Conservation (phyloP, 2,113 vertebrate species). For the Colossoma macropomum region DNA sequence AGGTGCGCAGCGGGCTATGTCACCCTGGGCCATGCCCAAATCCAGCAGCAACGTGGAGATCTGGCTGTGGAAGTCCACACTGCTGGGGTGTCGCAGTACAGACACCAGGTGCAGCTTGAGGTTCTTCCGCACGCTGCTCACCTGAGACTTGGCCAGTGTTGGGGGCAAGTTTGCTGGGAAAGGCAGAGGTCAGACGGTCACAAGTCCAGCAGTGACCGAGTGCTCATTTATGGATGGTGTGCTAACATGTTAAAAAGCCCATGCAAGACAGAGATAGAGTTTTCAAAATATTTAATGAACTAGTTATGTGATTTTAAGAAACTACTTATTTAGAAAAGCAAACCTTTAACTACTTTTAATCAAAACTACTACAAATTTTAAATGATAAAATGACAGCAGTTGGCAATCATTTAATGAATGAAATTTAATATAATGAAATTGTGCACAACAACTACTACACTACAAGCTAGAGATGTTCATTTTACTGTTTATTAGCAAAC, state of each 20-base stretch:
- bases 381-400: no score
- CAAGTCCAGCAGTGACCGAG: not conserved
- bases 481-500: not conserved
- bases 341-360: no score
- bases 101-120: constrained; percentile 91
- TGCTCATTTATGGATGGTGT: no score
- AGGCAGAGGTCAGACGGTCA: not conserved
- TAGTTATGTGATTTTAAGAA: no score
- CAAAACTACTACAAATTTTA: no score
- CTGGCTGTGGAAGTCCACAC: constrained; percentile 89
- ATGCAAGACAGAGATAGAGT: no score
- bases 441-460: no score
- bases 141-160: constrained; percentile 93
- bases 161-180: constrained; percentile 89
- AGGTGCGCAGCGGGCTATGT: constrained; percentile 87
- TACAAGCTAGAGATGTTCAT: no score
- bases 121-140: constrained; percentile 96
- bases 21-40: constrained; percentile 88
- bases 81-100: constrained; percentile 88
- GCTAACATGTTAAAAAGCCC: no score
- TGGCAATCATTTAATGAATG: no score
- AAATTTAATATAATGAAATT: no score
- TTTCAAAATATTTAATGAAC: not conserved
- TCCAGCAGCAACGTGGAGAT: constrained; percentile 93
- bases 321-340: no score